Evolutionary conservation across 53 echinoderm and acorn worm species (phyloP).

Genomic region (Actinopyga echinites): DNA sequence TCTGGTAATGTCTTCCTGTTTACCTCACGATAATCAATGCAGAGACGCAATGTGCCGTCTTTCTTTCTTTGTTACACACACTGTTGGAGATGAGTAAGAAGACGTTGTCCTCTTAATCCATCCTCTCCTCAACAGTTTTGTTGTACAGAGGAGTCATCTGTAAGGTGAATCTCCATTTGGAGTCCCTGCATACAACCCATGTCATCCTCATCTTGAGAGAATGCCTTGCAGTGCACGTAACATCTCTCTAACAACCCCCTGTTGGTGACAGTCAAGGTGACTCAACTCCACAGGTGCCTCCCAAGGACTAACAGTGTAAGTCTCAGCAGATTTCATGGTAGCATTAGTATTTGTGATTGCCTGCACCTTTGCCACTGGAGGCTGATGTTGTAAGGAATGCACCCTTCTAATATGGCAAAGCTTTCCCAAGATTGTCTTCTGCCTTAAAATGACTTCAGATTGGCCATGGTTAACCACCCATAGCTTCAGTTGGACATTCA

Average conservation of each 20-base stretch:
- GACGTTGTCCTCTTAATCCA: slow-evolving; percentile 68
- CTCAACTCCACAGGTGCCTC: not conserved
- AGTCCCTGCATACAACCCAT: no score
- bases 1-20: slow-evolving; percentile 61
- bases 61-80: slow-evolving; percentile 67
- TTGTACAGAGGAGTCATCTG: no score
- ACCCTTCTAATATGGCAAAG: no score
- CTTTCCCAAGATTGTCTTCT: slow-evolving; percentile 38
- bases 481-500: not conserved
- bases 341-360: no score
- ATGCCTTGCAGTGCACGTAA: not conserved
- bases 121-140: slow-evolving; percentile 7
- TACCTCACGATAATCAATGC: slow-evolving; percentile 57
- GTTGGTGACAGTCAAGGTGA: no score
- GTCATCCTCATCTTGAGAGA: not conserved
- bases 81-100: slow-evolving; percentile 58
- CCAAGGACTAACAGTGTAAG: slow-evolving; percentile 28
- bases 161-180: not conserved
- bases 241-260: no score
- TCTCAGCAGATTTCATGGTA: not conserved
- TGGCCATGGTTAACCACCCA: not conserved
- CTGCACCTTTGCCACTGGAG: no score
- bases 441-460: slow-evolving; percentile 43
- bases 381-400: no score
- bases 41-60: slow-evolving; percentile 49